Percentiles rank a stretch among this genome's conserved stretches.
Evolutionary conservation across 2,113 vertebrate species (phyloP).

Genomic region (Pantherophis guttatus): DNA sequence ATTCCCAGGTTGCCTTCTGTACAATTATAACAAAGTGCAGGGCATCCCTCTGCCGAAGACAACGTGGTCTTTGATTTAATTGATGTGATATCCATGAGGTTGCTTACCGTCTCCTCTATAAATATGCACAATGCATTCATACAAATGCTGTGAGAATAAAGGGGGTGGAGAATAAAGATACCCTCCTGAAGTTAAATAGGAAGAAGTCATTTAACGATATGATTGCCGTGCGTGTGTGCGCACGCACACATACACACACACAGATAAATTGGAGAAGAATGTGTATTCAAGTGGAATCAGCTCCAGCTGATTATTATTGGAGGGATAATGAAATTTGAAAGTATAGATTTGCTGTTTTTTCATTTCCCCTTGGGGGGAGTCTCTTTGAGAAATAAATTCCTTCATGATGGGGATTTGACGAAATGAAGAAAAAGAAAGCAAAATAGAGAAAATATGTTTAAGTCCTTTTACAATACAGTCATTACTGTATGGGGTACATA

Average conservation of each 20-base stretch:
- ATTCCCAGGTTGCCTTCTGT: slow-evolving; percentile 47
- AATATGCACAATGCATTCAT: neutral
- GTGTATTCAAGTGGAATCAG: neutral
- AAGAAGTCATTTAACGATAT: neutral
- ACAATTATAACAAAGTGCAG: slow-evolving; percentile 33
- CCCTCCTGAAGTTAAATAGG: neutral
- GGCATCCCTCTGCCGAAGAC: slow-evolving; percentile 6
- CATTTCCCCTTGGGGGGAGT: neutral
- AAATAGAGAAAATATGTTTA: neutral
- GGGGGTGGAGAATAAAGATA: neutral
- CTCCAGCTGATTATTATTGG: neutral
- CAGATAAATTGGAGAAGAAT: neutral
- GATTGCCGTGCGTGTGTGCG: rapidly evolving
- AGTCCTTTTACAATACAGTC: neutral
- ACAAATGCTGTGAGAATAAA: neutral
- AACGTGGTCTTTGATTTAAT: neutral
- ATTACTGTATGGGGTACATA: neutral
- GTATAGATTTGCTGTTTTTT: neutral
- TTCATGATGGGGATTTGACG: neutral
- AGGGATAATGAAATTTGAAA: neutral
- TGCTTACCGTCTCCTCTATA: neutral
- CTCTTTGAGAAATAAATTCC: neutral
- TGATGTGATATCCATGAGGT: neutral
- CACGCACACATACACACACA: neutral
- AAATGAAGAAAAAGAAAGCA: neutral